Conservation (phyloP, 2,113 vertebrate genomes). For the Arenaria interpres region DNA sequence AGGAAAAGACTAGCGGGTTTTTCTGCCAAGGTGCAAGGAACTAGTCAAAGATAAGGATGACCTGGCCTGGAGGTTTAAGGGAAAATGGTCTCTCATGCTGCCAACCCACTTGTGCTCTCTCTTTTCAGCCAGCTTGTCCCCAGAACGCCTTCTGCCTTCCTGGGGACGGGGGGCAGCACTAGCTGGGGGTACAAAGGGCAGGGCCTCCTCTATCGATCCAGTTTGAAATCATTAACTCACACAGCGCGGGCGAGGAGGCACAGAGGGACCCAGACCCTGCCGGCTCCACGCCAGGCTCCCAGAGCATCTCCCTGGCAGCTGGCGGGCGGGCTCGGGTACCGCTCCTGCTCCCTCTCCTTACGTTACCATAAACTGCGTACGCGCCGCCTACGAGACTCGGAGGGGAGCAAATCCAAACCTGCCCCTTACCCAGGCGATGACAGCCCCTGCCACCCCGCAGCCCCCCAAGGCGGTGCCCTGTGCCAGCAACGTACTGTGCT, state of each 20-base stretch:
- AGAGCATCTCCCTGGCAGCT: background rate
- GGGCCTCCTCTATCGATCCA: background rate
- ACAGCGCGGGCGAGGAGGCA: background rate
- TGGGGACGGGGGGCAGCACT: background rate
- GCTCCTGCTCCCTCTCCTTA: background rate
- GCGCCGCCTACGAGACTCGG: rapidly evolving
- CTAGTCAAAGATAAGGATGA: background rate
- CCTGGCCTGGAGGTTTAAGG: background rate
- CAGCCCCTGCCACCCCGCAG: background rate
- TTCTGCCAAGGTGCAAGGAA: background rate
- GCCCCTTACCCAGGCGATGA: background rate
- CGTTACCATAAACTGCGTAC: background rate
- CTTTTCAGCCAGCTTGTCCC: background rate
- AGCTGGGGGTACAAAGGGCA: background rate
- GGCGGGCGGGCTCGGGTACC: rapidly evolving
- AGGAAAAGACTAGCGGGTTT: background rate
- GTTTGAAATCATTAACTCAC: background rate
- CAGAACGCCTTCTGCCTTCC: background rate
- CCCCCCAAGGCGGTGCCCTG: background rate
- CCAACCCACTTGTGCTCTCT: background rate
- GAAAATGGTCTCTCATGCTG: background rate
- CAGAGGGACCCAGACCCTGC: background rate
- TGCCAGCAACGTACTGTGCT: background rate
- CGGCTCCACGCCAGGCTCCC: rapidly evolving
- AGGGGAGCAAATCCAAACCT: background rate